Evolutionary conservation across 2,797 vertebrate species (phyloP).

Genomic region (Parambassis ranga): DNA sequence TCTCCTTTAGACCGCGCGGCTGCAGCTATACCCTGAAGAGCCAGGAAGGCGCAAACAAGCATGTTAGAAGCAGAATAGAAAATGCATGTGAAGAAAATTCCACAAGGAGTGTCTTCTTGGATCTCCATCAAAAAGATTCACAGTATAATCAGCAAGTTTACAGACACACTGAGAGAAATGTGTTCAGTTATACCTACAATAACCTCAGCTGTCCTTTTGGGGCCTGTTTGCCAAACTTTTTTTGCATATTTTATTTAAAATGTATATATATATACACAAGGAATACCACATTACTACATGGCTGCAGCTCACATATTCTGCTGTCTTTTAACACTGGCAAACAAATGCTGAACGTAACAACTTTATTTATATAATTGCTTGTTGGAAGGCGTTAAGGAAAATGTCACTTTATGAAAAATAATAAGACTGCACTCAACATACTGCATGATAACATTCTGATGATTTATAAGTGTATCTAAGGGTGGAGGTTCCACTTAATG

Average conservation of each 20-base stretch:
- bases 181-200: background rate
- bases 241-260: no score
- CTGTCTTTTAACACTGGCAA: no score
- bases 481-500: background rate
- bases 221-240: no score
- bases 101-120: background rate
- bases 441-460: background rate
- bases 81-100: background rate
- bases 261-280: no score
- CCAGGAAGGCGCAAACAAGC: background rate
- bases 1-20: slow-evolving; percentile 96
- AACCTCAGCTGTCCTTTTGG: background rate
- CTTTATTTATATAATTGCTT: no score
- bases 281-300: no score
- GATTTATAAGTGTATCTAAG: slow-evolving; percentile 27
- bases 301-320: no score
- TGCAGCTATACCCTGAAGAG: slow-evolving; percentile 90
- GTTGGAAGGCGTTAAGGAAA: background rate
- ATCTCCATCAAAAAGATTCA: background rate
- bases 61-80: slow-evolving; percentile 20
- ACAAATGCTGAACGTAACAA: background rate
- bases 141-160: background rate
- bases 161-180: background rate
- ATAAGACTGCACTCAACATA: background rate
- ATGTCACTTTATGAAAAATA: background rate